Evolutionary conservation across 2,113 vertebrate species (phyloP).

Genomic region (Oncorhynchus nerka): DNA sequence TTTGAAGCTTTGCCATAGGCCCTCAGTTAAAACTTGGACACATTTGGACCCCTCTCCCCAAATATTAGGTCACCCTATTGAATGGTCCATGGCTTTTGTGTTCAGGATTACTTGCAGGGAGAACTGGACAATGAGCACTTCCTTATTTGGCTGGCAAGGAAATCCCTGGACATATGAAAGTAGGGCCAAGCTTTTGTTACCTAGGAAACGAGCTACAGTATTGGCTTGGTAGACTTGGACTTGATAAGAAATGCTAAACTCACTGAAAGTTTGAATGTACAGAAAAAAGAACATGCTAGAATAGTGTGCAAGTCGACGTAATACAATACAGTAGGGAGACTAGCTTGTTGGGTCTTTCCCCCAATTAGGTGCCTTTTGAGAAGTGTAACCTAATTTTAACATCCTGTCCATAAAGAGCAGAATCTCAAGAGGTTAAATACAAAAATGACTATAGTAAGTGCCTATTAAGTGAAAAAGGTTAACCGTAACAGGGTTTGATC

Average conservation of each 20-base stretch:
- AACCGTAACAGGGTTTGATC: no score
- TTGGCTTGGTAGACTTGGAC: constrained; percentile 14
- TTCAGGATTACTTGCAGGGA: constrained; percentile 57
- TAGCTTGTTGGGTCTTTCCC: no score
- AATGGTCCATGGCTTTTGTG: constrained; percentile 60
- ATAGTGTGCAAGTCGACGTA: background rate
- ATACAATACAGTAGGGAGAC: background rate
- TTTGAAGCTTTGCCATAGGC: background rate
- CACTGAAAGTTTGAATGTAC: background rate
- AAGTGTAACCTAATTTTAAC: no score
- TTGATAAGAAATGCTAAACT: background rate
- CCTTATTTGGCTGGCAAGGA: constrained; percentile 62
- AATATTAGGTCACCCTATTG: constrained; percentile 47
- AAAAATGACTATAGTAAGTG: no score
- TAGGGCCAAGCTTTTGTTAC: constrained; percentile 43
- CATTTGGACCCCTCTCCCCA: background rate
- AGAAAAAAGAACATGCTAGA: background rate
- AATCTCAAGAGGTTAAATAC: no score
- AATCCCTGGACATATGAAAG: constrained; percentile 50
- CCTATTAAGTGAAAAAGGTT: no score
- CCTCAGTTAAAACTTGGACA: background rate
- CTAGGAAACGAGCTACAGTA: constrained; percentile 45
- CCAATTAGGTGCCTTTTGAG: no score
- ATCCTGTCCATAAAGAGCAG: no score
- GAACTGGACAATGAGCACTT: constrained; percentile 71